These are phyloP conservation scores for Leptobrachium ailaonicum DNA, from an alignment of 2,113 vertebrate genomes.

Conservation along the genomic window DNA sequence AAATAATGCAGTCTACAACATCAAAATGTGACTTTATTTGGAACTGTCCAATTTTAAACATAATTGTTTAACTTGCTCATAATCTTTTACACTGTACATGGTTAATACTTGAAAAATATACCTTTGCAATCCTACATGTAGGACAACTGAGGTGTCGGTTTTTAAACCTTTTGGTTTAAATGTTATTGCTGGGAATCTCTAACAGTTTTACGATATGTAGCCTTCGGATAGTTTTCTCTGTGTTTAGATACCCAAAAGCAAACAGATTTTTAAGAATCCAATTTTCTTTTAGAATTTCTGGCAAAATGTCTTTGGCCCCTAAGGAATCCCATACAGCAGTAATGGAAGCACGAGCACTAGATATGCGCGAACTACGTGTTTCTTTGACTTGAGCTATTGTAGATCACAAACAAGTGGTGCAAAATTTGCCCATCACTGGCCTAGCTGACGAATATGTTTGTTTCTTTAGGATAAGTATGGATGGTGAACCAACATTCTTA, in stretches of 20 bases:
- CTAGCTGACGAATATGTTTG: not conserved
- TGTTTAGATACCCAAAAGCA: slow-evolving; percentile 60
- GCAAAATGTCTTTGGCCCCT: slow-evolving; percentile 27
- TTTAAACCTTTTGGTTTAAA: slow-evolving; percentile 75
- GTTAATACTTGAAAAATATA: slow-evolving; percentile 83
- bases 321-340: too few species aligned
- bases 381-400: not conserved
- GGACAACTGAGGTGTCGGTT: slow-evolving; percentile 64
- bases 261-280: slow-evolving; percentile 59
- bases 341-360: too few species aligned
- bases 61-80: slow-evolving; percentile 65
- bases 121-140: slow-evolving; percentile 71
- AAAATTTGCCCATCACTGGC: not conserved
- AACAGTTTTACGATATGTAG: slow-evolving; percentile 66
- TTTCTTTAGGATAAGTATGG: not conserved
- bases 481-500: not conserved
- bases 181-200: slow-evolving; percentile 69
- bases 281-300: slow-evolving; percentile 62
- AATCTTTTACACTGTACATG: slow-evolving; percentile 72
- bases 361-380: too few species aligned
- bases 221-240: slow-evolving; percentile 69
- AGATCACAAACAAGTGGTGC: not conserved
- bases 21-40: slow-evolving; percentile 38
- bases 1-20: slow-evolving; percentile 53
- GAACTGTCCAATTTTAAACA: slow-evolving; percentile 65